Base-by-base conservation (phyloP, 2,888 invertebrate species). In the Polymixis flavicincta region DNA sequence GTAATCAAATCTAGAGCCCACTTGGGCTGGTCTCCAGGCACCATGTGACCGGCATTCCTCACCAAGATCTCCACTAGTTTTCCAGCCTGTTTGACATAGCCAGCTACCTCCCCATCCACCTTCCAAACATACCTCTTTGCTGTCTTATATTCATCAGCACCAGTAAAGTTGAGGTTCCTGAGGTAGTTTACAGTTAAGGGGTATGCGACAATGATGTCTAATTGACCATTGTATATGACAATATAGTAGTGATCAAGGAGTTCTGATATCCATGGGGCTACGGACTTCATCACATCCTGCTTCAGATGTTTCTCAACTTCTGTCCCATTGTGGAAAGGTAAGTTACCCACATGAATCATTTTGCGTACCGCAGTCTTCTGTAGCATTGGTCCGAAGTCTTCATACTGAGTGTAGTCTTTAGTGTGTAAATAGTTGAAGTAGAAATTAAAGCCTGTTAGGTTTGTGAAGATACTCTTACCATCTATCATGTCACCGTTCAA, bases 141-240 rank as follows among this genome's bases (percentile, higher is more conserved):
- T 2, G 94, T 95, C 88, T 97, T 97, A 92, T 98, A 99, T 4
- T 97, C 96, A 6, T 96, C 96, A 0, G 97, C 95, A 1, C 97
- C 97, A 37, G 95, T 97, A 95, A 98, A 99, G 63, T 97, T 96
- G 2, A 99, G 95, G 70, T 97, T 97, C 83, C 97, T 96, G 50
- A 99, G 94, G 92, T 98, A 99, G 90, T 98, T 98, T 32, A 98
- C 97, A 0, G 99, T 99, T 68, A 98, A 91, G 0, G 99, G 98
- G 93, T 98, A 98, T 0, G 99, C 98, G 0, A 99, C 98, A 82
- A 99, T 98, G 22, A 99, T 98, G 92, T 99, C 99, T 83, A 99
- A 92, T 91, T 99, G 99, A 0, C 99, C 99, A 91, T 98, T 99
- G 92, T 99, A 99, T 78, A 99, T 97, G 63, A 99, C 97, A 25